These are phyloP conservation scores for Scaptomyza hsui DNA, from an alignment of 1,140 invertebrate species.

Conservation along the genomic window DNA sequence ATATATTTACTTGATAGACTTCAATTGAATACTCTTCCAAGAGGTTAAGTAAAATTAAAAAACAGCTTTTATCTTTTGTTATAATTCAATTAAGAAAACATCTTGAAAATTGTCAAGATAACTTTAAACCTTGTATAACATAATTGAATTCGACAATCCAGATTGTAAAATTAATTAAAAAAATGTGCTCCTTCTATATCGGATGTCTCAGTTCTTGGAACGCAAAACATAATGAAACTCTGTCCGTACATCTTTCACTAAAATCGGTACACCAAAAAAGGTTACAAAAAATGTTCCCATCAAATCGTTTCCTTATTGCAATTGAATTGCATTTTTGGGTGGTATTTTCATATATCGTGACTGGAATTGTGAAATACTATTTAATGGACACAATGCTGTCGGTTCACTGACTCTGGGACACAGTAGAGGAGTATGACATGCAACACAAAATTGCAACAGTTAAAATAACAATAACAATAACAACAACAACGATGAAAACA, in stretches of 20 bases:
- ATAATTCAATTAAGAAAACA: not conserved
- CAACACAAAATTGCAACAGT: constrained; percentile 63
- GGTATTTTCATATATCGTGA: constrained; percentile 25
- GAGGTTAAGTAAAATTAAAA: not conserved
- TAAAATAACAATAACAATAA: constrained; percentile 45
- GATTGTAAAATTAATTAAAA: too few species aligned
- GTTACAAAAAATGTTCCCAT: not conserved
- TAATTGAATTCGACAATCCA: not conserved
- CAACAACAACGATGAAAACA: constrained; percentile 27
- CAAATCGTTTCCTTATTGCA: constrained; percentile 14
- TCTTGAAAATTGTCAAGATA: not conserved
- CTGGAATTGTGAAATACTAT: constrained; percentile 23
- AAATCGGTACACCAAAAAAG: not conserved
- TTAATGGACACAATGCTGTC: constrained; percentile 12
- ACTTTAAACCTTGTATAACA: not conserved
- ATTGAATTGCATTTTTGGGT: constrained; percentile 30
- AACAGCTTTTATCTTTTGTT: not conserved
- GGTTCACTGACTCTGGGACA: constrained; percentile 52
- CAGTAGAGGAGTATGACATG: not conserved
- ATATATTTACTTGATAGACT: too few species aligned
- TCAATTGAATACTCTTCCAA: too few species aligned
- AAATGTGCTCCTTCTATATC: too few species aligned
- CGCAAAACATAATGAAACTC: not conserved
- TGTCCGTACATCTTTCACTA: too few species aligned
- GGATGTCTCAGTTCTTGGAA: too few species aligned